Base-by-base conservation (phyloP, 2,797 vertebrate species). In the Rostrhamus sociabilis region DNA sequence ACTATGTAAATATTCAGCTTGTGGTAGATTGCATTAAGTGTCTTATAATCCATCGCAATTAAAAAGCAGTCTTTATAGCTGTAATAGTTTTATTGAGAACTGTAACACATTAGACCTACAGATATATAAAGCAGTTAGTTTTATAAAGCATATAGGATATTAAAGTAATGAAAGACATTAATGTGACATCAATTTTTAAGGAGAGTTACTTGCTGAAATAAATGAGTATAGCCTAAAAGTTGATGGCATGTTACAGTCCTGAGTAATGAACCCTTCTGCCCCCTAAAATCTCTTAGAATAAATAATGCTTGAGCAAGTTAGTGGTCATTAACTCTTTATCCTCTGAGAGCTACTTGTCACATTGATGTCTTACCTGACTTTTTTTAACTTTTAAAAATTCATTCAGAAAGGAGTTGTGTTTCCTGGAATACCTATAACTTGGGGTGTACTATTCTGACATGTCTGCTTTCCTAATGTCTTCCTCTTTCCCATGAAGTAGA, bases 1-100 rank as follows among this genome's bases (percentile, higher is more conserved):
- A 34, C 79, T 94, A 36, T 42, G 94, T 93, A 95, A 95, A 94
- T 84, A 97, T 15, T 75, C 84, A 77, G 87, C 38, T 82, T 85
- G 77, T 72, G 66, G 67, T 67, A 48, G 86, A 55, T 53, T 74
- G 72, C 38, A 52, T 20, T 2, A 93, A 92, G 48, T 88, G 73
- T 42, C 58, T 95, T 63, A 17, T 82, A 92, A 96, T 71, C 90
- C 47, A 79, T 40, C 47, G 75, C 90, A 94, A 97, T 92, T 95
- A 96, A 97, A 94, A 96, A 93, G 73, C 83, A 90, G 88, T 80
- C 75, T 95, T 97, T 93, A 93, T 52, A 82, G 84, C 75, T 84
- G 60, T 92, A 96, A 96, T 90, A 31, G 78, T 93, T 97, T 97
- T 97, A 96, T 91, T 95, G 91, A 64, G 89, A 93, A 91, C 76